phyloP scores from a whole-genome alignment of 2,113 vertebrate species.

The Alces alces region DNA sequence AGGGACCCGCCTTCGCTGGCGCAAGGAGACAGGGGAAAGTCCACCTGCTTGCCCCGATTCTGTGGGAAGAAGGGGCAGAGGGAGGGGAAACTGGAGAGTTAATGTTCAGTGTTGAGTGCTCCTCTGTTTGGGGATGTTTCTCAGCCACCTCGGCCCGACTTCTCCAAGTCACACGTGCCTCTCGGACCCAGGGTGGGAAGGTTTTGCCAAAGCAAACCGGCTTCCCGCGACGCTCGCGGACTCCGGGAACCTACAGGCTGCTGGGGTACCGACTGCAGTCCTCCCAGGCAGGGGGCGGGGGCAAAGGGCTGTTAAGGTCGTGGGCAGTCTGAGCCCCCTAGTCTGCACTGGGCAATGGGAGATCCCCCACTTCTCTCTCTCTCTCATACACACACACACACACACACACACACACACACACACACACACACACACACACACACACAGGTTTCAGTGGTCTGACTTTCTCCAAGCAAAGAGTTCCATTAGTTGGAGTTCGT shows the following conservation, averaged over 20 bases:
- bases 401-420: background rate
- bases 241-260: background rate
- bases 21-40: conserved; percentile 39
- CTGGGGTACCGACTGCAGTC: background rate
- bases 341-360: background rate
- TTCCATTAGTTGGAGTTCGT: conserved; percentile 48
- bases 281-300: background rate
- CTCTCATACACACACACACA: background rate
- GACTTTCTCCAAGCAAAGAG: conserved; percentile 30
- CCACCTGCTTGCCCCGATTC: background rate
- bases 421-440: background rate
- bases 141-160: conserved; percentile 21
- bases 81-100: conserved; percentile 10
- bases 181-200: background rate
- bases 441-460: background rate
- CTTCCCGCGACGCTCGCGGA: background rate
- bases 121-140: background rate
- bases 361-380: background rate
- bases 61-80: background rate
- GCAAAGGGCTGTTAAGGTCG: conserved; percentile 43
- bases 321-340: background rate
- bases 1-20: background rate
- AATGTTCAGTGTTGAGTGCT: background rate
- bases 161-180: background rate
- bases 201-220: background rate